A percentile compares a stretch with the other conserved stretches of the same genome.
Conservation (phyloP, 2,797 vertebrate genomes). For the Sebastes goodei region DNA sequence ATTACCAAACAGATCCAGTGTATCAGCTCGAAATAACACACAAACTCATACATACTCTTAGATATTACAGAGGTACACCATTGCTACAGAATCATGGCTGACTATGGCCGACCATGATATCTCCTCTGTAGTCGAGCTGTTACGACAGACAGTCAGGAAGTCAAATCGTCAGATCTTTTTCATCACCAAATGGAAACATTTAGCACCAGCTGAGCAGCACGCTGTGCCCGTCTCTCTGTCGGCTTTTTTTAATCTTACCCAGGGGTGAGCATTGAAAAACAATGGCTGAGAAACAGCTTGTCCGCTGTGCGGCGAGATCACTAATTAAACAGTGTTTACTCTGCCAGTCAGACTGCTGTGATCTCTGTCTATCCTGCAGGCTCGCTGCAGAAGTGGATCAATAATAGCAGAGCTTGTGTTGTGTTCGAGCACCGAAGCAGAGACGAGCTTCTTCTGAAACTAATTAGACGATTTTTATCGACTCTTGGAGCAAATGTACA, state of each 20-base stretch:
- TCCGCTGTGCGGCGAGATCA: conserved; percentile 15
- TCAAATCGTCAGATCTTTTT: not conserved
- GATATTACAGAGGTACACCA: not conserved
- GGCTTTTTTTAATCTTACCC: not conserved
- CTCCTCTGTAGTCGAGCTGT: not conserved
- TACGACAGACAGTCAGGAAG: not conserved
- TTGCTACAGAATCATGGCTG: not conserved
- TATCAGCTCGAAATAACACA: not conserved
- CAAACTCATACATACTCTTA: no score
- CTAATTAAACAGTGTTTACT: conserved; percentile 65
- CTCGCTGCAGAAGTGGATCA: conserved; percentile 50
- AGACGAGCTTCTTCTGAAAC: conserved; percentile 56
- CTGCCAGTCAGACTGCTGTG: conserved; percentile 34
- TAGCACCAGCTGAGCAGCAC: not conserved
- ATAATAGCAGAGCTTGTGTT: conserved; percentile 66
- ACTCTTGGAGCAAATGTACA: conserved; percentile 42
- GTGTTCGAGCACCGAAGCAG: conserved; percentile 49
- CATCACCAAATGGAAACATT: not conserved
- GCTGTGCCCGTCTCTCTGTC: not conserved
- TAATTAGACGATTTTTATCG: conserved; percentile 69
- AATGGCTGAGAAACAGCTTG: not conserved
- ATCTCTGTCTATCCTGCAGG: conserved; percentile 47
- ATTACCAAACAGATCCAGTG: not conserved
- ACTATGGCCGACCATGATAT: not conserved
- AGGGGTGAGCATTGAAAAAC: not conserved